Conservation (phyloP, 2,888 invertebrate genomes). For the Drosophila parthenogenetica region DNA sequence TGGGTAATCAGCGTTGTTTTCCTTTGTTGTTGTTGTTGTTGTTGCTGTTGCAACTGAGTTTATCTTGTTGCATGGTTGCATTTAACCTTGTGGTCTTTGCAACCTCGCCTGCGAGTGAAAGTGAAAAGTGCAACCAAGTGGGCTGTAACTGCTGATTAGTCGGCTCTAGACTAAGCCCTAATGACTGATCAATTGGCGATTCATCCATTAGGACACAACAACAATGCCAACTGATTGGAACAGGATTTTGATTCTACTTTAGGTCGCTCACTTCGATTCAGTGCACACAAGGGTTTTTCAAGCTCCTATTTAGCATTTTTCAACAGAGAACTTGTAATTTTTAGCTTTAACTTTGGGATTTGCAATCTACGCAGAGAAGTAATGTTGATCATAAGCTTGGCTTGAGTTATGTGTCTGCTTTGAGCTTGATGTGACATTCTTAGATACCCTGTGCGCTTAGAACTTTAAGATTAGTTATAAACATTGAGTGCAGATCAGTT, state of each 20-base stretch:
- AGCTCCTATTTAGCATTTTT: not conserved
- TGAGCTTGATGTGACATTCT: not conserved
- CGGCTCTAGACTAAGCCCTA: conserved; percentile 10
- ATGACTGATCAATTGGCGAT: conserved; percentile 14
- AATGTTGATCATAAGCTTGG: not conserved
- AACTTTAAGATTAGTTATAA: not conserved
- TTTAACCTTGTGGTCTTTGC: conserved; percentile 25
- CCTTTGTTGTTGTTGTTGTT: conserved; percentile 9
- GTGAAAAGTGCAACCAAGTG: conserved; percentile 31
- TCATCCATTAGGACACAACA: conserved; percentile 7
- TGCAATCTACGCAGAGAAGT: conserved; percentile 13
- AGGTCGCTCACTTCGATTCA: not conserved
- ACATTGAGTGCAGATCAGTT: not conserved
- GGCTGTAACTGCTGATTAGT: conserved; percentile 12
- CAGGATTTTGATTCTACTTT: not conserved
- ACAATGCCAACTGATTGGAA: conserved; percentile 6
- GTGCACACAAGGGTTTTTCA: too few relatives aligned
- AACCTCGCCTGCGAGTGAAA: conserved; percentile 33
- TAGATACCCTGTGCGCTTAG: conserved; percentile 4
- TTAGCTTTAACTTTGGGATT: not conserved
- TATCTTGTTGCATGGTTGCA: conserved; percentile 28
- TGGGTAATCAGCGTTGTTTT: conserved; percentile 53
- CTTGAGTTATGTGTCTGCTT: not conserved
- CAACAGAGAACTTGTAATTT: conserved; percentile 2
- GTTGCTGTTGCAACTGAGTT: conserved; percentile 10